Conservation (phyloP, 1,140 invertebrate genomes). For the silkworm (Bombyx mori) region ASM3026992v2 NC_085111.1:5832501-5833000, state of each 20-base stretch:
- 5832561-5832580: constrained; percentile 68
- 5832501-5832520: constrained; percentile 26
- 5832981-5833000: too few species aligned
- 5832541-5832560: constrained; percentile 46
- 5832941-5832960: constrained; percentile 75
- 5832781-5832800: constrained; percentile 27
- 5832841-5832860: constrained; percentile 63
- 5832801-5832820: constrained; percentile 29
- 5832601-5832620: constrained; percentile 62
- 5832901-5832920: constrained; percentile 96
- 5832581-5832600: constrained; percentile 66
- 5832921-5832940: constrained; percentile 76
- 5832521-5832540: constrained; percentile 51
- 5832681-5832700: constrained; percentile 65
- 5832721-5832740: constrained; percentile 66
- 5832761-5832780: constrained; percentile 49
- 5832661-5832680: constrained; percentile 70
- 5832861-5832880: constrained; percentile 93
- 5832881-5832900: constrained; percentile 97
- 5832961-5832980: constrained; percentile 10
- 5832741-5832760: constrained; percentile 53
- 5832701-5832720: constrained; percentile 66
- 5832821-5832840: constrained; percentile 56
- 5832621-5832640: constrained; percentile 46
- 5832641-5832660: constrained; percentile 68